A percentile compares a stretch with the other conserved stretches of the same genome.
Conservation (phyloP, 2,113 vertebrate genomes). For the Brachyhypopomus gauderio region DNA sequence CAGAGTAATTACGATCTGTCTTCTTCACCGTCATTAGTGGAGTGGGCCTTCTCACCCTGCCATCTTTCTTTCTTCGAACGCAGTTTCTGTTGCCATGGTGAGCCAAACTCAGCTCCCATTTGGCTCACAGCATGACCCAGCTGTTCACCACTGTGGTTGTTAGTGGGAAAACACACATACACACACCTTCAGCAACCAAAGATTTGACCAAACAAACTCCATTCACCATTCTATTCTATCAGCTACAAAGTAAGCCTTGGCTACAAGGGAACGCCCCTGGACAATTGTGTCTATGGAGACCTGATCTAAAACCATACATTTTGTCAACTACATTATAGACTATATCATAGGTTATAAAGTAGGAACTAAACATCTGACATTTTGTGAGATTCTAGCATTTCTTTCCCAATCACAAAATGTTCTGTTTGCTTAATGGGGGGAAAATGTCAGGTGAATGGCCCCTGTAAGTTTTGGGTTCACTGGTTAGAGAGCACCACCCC, state of each 20-base stretch:
- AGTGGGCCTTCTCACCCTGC: slow-evolving; percentile 45
- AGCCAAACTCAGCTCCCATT: slow-evolving; percentile 44
- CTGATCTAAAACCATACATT: too few relatives aligned
- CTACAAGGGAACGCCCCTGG: too few relatives aligned
- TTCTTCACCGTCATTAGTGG: slow-evolving; percentile 51
- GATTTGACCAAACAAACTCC: slow-evolving; percentile 9
- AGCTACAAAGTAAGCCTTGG: too few relatives aligned
- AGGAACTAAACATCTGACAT: too few relatives aligned
- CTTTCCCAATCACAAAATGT: too few relatives aligned
- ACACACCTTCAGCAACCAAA: neutral
- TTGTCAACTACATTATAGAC: too few relatives aligned
- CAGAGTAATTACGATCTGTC: slow-evolving; percentile 56
- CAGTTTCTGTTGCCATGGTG: slow-evolving; percentile 51
- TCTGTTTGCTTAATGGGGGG: neutral
- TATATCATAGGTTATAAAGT: too few relatives aligned
- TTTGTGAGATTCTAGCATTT: too few relatives aligned
- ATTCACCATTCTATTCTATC: too few relatives aligned
- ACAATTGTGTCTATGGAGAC: too few relatives aligned
- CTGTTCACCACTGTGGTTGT: slow-evolving; percentile 43
- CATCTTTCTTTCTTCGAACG: slow-evolving; percentile 45
- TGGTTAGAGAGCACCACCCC: neutral
- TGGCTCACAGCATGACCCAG: slow-evolving; percentile 47
- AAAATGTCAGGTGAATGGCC: neutral
- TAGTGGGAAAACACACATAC: slow-evolving; percentile 7
- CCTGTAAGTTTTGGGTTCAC: neutral